A percentile compares a stretch with the other conserved stretches of the same genome.
These are phyloP conservation scores for Leptosomus discolor DNA, from an alignment of 2,113 vertebrate genomes.

Conservation along the genomic window DNA sequence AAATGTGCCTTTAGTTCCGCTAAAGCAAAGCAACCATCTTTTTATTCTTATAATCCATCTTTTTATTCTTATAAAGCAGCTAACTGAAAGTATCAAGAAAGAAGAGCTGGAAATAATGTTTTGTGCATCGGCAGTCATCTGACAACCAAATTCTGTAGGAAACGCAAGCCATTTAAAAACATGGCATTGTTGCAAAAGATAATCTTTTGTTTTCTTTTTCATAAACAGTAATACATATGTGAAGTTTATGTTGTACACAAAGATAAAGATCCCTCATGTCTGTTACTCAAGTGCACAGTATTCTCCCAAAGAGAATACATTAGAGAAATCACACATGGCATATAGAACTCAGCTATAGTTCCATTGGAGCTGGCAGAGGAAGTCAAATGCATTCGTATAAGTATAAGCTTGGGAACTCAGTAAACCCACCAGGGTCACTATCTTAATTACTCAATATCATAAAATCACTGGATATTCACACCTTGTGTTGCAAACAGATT, in stretches of 20 bases:
- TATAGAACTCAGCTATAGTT: background rate
- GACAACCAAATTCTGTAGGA: background rate
- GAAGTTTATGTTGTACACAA: background rate
- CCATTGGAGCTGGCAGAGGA: background rate
- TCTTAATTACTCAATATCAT: background rate
- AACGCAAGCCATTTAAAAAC: background rate
- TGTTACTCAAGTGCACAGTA: background rate
- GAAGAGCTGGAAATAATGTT: background rate
- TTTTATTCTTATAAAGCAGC: background rate
- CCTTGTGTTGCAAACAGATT: background rate
- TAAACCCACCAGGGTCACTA: background rate
- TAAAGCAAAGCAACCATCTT: background rate
- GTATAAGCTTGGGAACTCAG: background rate
- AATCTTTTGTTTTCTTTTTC: background rate
- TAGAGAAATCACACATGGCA: background rate
- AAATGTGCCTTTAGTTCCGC: background rate
- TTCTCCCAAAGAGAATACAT: background rate
- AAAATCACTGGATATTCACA: background rate
- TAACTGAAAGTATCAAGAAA: background rate
- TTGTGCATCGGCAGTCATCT: background rate
- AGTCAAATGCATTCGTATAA: background rate
- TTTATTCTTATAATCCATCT: background rate
- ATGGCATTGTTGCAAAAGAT: background rate
- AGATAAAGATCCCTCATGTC: background rate
- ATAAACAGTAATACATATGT: background rate